Evolutionary conservation across 2,888 invertebrate genomes (phyloP), one percentile per base, ranked within the genome.

Genomic region (Vanessa cardui): DNA sequence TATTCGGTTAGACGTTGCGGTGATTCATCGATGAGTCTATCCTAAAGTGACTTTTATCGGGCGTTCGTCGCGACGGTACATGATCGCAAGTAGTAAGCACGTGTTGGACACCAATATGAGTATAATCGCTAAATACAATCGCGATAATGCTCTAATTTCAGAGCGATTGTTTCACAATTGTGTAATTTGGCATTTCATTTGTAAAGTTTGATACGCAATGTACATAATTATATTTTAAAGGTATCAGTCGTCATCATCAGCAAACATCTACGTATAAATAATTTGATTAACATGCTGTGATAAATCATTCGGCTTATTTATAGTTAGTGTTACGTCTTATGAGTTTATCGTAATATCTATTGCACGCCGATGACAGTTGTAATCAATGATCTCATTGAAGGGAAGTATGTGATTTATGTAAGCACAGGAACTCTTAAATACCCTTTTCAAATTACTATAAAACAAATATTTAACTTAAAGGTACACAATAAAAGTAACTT

Each of bases 11-110:
- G 87, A 84, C 77, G 82, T 80, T 73, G 72, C 75, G 85, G 83
- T 92, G 92, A 92, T 81, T 92, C 92, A 92, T 85, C 92, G 92
- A 90, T 91, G 92, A 92, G 91, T 92, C 90, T 92, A 90, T 89
- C 86, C 84, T 83, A 84, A 87, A 83, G 80, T 83, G 80, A 88
- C 80, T 89, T 91, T 91, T 90, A 91, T 89, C 88, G 90, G 80
- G 74, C 84, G 78, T 80, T 80, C 80, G 80, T 83, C 83, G 81
- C 80, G 77, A 45, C 56, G 58, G 20, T n/a, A 56, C 58, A 59
- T 45, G 33, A 15, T 61, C 73, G 75, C 77, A 73, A 75, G 76
- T 72, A 74, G 58, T 71, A 68, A 74, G 75, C 82, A 82, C 81
- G 80, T 80, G 82, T 68, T 66, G 56, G 52, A 64, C 33, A 58